Evolutionary conservation across 2,113 vertebrate species (phyloP).

Genomic region (Nannobrachium achirus): DNA sequence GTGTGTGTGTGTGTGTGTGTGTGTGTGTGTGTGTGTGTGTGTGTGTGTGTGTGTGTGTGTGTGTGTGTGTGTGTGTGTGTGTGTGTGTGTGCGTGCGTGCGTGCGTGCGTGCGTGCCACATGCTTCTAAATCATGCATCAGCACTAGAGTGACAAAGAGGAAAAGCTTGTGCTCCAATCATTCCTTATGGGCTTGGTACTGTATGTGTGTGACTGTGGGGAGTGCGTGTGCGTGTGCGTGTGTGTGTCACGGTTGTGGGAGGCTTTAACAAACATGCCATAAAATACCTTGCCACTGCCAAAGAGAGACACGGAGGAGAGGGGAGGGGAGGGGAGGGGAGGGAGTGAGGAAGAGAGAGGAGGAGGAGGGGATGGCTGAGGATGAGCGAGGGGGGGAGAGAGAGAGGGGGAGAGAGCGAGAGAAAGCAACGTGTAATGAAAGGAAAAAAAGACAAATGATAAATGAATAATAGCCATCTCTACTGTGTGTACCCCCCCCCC

Average conservation of each 20-base stretch:
- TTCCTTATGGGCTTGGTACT: slow-evolving; percentile 22
- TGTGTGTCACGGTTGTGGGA: too few species aligned
- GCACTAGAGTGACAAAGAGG: slow-evolving; percentile 46
- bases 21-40: neutral
- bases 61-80: slow-evolving; percentile 4
- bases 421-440: slow-evolving; percentile 39
- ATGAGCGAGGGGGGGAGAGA: slow-evolving; percentile 24
- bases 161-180: slow-evolving; percentile 51
- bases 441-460: slow-evolving; percentile 53
- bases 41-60: slow-evolving; percentile 4
- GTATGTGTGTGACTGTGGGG: too few species aligned
- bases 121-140: slow-evolving; percentile 67
- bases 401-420: slow-evolving; percentile 29
- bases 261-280: too few species aligned
- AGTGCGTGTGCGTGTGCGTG: too few species aligned
- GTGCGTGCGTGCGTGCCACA: neutral
- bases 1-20: slow-evolving; percentile 14
- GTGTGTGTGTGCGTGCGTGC: slow-evolving; percentile 3
- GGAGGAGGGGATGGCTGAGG: too few species aligned
- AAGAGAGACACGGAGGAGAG: too few species aligned
- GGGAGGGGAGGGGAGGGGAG: neutral
- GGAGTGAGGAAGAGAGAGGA: neutral
- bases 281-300: too few species aligned
- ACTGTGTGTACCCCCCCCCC: slow-evolving; percentile 20
- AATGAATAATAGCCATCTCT: slow-evolving; percentile 48